phyloP scores from a whole-genome alignment of 2,797 vertebrate genomes.

The Smutsia gigantea region DNA sequence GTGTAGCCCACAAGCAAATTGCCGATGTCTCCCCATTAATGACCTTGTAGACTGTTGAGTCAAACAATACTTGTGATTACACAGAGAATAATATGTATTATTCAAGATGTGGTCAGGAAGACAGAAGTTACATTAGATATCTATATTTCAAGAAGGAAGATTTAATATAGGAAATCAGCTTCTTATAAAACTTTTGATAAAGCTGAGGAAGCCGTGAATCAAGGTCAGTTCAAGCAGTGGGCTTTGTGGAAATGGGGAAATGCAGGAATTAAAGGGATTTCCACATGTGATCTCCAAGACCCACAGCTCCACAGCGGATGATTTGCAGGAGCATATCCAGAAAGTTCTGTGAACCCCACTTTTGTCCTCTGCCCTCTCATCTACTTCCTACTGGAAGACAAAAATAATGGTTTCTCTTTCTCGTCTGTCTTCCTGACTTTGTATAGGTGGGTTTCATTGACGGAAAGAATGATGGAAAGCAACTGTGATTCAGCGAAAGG shows the following conservation, averaged over 20 bases:
- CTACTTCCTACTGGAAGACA: not conserved
- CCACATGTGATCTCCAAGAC: not conserved
- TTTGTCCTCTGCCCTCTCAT: not conserved
- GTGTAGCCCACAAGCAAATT: not conserved
- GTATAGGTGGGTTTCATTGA: not conserved
- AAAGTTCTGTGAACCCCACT: not conserved
- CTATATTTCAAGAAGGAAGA: slow-evolving; percentile 32
- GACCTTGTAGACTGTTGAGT: not conserved
- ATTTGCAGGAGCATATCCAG: not conserved
- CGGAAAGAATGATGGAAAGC: not conserved
- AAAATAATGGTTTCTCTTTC: not conserved
- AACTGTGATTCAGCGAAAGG: not conserved
- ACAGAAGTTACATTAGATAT: not conserved
- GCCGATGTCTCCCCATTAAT: not conserved
- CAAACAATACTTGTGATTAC: not conserved
- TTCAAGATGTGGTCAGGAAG: not conserved
- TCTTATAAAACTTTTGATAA: not conserved
- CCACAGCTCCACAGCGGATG: not conserved
- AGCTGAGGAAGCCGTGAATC: not conserved
- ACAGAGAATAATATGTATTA: not conserved
- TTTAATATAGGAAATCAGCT: not conserved
- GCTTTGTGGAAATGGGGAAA: not conserved
- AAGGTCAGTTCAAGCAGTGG: not conserved
- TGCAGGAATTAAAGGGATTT: not conserved
- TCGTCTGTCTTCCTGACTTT: not conserved